A percentile compares a stretch with the other conserved stretches of the same genome.
Conservation (phyloP, 1,140 invertebrate species). For the Limonius californicus region DNA sequence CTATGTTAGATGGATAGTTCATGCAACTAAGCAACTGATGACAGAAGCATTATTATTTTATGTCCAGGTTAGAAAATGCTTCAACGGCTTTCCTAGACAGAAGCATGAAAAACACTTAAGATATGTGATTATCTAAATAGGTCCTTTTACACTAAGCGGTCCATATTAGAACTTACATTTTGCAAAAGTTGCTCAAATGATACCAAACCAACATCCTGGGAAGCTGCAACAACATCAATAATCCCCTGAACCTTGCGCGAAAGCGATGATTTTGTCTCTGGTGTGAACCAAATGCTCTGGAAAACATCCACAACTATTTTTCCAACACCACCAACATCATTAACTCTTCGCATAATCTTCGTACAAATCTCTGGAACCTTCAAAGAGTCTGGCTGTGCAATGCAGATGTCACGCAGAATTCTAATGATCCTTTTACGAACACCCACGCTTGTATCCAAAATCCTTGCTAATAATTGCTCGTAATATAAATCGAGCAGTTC, state of each 20-base stretch:
- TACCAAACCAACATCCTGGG: slow-evolving; percentile 82
- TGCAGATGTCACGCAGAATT: slow-evolving; percentile 97
- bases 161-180: slow-evolving; percentile 85
- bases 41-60: too few relatives aligned
- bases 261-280: slow-evolving; percentile 54
- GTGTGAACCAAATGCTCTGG: slow-evolving; percentile 98
- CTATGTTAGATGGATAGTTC: too few relatives aligned
- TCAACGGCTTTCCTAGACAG: too few relatives aligned
- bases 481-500: slow-evolving; percentile 98
- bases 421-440: slow-evolving; percentile 98
- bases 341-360: slow-evolving; percentile 95
- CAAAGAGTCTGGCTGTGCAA: slow-evolving; percentile 91
- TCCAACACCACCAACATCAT: slow-evolving; percentile 92
- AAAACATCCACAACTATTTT: slow-evolving; percentile 99
- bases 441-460: slow-evolving; percentile 96
- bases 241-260: slow-evolving; percentile 88
- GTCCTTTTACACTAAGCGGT: too few relatives aligned
- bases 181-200: slow-evolving; percentile 94
- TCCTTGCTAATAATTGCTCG: slow-evolving; percentile 91
- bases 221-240: slow-evolving; percentile 91
- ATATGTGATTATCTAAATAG: too few relatives aligned
- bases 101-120: too few relatives aligned
- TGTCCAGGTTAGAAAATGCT: too few relatives aligned
- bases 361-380: slow-evolving; percentile 99
- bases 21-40: too few relatives aligned